phyloP scores from a whole-genome alignment of 2,113 vertebrate genomes.

The Caranx melampygus region DNA sequence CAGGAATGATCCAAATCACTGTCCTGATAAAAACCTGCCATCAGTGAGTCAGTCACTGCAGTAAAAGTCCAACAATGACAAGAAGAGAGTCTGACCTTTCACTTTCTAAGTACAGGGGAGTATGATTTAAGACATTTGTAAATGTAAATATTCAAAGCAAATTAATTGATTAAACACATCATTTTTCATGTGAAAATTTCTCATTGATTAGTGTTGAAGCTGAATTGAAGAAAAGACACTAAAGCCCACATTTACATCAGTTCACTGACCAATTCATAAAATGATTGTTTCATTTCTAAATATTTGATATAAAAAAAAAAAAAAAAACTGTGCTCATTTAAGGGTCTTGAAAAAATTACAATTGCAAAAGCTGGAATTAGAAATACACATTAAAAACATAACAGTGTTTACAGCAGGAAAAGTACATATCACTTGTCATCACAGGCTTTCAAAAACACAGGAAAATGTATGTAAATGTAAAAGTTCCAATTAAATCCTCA shows the following conservation, averaged over 20 bases:
- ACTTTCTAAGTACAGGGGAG: no score
- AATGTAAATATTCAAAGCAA: not conserved
- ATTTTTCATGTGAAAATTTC: not conserved
- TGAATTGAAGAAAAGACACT: not conserved
- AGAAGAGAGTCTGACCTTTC: no score
- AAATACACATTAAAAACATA: not conserved
- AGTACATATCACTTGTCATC: not conserved
- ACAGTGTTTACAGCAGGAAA: not conserved
- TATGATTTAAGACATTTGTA: not conserved
- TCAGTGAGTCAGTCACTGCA: no score
- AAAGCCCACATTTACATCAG: not conserved
- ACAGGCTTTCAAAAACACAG: not conserved
- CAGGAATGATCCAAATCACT: constrained; percentile 33
- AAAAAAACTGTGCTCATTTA: no score
- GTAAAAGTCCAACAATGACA: no score
- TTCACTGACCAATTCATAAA: not conserved
- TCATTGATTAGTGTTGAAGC: not conserved
- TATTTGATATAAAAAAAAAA: not conserved
- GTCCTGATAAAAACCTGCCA: not conserved
- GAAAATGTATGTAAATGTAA: not conserved
- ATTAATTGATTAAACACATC: not conserved
- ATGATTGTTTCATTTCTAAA: not conserved
- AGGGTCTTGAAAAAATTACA: not conserved
- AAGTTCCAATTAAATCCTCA: no score
- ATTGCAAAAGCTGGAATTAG: not conserved